Percentiles rank a stretch among this genome's conserved stretches.
Conservation (phyloP, 2,888 invertebrate species). For the Cordilura impudica region DNA sequence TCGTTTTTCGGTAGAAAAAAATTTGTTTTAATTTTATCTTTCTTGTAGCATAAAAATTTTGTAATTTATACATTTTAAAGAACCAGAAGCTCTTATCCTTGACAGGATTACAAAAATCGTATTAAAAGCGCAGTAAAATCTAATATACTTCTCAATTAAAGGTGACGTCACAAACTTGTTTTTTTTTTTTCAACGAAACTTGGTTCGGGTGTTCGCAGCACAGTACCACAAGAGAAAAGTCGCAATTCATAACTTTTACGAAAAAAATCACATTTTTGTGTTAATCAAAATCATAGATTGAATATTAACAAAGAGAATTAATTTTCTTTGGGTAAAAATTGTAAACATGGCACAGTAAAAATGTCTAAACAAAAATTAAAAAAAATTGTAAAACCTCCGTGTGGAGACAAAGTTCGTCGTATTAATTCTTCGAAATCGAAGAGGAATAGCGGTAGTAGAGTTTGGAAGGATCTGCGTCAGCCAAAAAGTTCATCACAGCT, state of each 20-base stretch:
- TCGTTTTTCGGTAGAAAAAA: slow-evolving; percentile 18
- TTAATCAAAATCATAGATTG: not conserved
- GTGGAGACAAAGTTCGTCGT: slow-evolving; percentile 75
- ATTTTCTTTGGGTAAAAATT: slow-evolving; percentile 62
- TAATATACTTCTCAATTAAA: not conserved
- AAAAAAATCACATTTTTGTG: not conserved
- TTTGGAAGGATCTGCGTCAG: slow-evolving; percentile 43
- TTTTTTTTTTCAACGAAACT: not conserved
- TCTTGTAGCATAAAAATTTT: slow-evolving; percentile 10
- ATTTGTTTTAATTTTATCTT: slow-evolving; percentile 32
- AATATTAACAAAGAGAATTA: slow-evolving; percentile 21
- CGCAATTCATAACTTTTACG: slow-evolving; percentile 42
- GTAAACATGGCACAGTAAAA: slow-evolving; percentile 78
- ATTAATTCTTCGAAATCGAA: slow-evolving; percentile 61
- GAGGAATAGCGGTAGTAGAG: slow-evolving; percentile 63
- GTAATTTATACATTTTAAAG: not conserved
- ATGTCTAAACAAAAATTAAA: slow-evolving; percentile 76
- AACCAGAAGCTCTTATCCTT: not conserved
- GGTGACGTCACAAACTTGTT: slow-evolving; percentile 26
- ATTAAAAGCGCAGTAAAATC: not conserved
- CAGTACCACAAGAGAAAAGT: slow-evolving; percentile 22
- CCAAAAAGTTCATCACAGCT: slow-evolving; percentile 54
- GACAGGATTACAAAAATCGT: not conserved
- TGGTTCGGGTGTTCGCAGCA: slow-evolving; percentile 9
- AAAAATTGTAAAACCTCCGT: slow-evolving; percentile 74